Conservation (phyloP, 1,140 invertebrate genomes). For the Philopotamus ludificatus region DNA sequence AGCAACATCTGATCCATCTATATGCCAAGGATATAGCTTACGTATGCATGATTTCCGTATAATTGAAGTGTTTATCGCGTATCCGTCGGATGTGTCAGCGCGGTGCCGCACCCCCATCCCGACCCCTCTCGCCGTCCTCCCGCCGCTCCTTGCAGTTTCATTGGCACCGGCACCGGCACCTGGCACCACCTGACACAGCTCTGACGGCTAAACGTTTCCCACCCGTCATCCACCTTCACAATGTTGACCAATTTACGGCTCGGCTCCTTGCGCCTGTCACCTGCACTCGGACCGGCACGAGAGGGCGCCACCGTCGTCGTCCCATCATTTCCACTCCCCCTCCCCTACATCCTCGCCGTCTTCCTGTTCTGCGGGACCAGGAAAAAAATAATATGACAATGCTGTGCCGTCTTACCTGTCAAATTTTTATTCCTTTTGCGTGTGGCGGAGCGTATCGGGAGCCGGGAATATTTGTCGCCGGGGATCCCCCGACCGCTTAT, state of each 20-base stretch:
- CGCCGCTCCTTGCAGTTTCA: constrained; percentile 9
- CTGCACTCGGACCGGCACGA: constrained; percentile 20
- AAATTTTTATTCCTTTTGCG: constrained; percentile 25
- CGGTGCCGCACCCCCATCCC: neutral
- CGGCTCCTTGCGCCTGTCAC: constrained; percentile 26
- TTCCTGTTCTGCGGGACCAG: neutral
- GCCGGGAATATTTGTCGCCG: constrained; percentile 8
- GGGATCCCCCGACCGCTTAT: neutral
- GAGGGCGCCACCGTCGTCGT: neutral
- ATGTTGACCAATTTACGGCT: constrained; percentile 35
- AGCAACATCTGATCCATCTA: too few species aligned
- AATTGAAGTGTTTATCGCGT: neutral
- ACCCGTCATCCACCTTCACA: neutral
- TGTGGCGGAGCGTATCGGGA: constrained; percentile 18
- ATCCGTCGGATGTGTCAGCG: neutral
- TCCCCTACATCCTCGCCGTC: neutral
- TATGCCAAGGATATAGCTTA: too few species aligned
- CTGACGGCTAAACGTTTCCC: neutral
- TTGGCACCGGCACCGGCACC: constrained; percentile 1
- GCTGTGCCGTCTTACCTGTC: constrained; percentile 20
- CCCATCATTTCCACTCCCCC: neutral
- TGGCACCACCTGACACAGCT: constrained; percentile 23
- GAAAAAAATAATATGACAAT: constrained; percentile 26
- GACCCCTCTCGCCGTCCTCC: neutral
- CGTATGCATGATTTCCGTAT: neutral